These are phyloP conservation scores for Sinocyclocheilus rhinocerous DNA, from an alignment of 2,113 vertebrate species.

Conservation along the genomic window DNA sequence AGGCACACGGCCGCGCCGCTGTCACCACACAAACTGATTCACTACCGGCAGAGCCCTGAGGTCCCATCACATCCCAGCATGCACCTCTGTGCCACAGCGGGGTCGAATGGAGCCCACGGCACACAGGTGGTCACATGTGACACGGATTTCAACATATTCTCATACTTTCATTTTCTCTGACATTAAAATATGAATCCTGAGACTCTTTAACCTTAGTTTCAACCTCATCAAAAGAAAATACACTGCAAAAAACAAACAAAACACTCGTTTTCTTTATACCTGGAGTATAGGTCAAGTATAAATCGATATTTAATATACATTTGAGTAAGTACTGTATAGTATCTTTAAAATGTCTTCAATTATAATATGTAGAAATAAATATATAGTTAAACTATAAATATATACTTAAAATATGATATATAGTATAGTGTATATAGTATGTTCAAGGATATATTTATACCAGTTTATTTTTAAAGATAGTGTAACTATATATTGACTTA, in stretches of 20 bases:
- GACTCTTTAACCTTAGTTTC: neutral
- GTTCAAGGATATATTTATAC: too few species aligned
- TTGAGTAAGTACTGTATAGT: neutral
- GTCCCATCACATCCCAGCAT: neutral
- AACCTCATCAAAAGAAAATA: neutral
- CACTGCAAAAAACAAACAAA: neutral
- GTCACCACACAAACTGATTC: conserved; percentile 71
- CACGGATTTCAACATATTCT: neutral
- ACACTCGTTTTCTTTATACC: neutral
- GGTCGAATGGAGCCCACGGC: too few species aligned
- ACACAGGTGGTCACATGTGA: too few species aligned
- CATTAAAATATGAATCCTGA: conserved; percentile 26
- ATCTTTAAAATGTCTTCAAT: neutral
- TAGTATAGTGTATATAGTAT: too few species aligned
- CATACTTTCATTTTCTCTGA: neutral
- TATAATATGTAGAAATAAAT: neutral
- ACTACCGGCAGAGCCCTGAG: conserved; percentile 57
- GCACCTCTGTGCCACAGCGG: too few species aligned
- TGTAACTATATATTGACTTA: too few species aligned
- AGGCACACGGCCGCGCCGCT: conserved; percentile 68
- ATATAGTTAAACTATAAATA: neutral
- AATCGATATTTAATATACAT: neutral
- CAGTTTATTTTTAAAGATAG: too few species aligned
- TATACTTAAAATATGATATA: neutral
- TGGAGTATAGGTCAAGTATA: neutral